A percentile compares a stretch with the other conserved stretches of the same genome.
Conservation (phyloP, 2,888 invertebrate species). For the Scotopteryx bipunctaria region DNA sequence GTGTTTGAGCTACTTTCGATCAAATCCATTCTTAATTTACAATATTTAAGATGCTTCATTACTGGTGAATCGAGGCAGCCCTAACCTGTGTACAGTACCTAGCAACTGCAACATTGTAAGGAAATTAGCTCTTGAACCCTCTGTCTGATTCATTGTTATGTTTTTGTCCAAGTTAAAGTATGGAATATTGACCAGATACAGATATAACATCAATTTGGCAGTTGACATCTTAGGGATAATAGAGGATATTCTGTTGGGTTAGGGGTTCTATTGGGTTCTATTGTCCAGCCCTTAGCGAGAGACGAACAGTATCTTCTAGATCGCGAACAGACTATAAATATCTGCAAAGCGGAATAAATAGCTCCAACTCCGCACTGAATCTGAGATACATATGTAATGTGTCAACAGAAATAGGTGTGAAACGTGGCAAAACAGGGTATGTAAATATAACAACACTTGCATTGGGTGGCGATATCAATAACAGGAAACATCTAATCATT, state of each 20-base stretch:
- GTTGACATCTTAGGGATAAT: too few relatives aligned
- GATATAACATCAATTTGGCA: neutral
- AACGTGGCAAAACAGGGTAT: neutral
- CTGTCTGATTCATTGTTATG: constrained; percentile 10
- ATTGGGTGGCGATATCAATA: constrained; percentile 32
- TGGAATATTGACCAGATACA: constrained; percentile 1
- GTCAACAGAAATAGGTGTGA: constrained; percentile 3
- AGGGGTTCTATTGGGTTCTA: constrained; percentile 18
- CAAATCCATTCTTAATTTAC: constrained; percentile 27
- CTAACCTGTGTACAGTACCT: constrained; percentile 12
- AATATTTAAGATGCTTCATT: too few relatives aligned
- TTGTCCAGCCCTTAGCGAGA: constrained; percentile 5
- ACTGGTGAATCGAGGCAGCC: constrained; percentile 20
- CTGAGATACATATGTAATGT: constrained; percentile 1
- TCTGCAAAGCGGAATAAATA: constrained; percentile 20
- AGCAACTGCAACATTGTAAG: constrained; percentile 12
- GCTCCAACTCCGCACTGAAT: constrained; percentile 11
- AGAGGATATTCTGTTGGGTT: too few relatives aligned
- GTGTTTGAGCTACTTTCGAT: constrained; percentile 22
- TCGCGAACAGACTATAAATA: constrained; percentile 27
- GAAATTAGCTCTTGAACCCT: constrained; percentile 12
- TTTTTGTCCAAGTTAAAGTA: constrained; percentile 1
- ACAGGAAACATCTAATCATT: constrained; percentile 37
- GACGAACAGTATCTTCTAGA: constrained; percentile 22
- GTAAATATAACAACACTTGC: constrained; percentile 4